Evolutionary conservation across 2,797 vertebrate genomes (phyloP).

Genomic region (Leptoclinus maculatus): DNA sequence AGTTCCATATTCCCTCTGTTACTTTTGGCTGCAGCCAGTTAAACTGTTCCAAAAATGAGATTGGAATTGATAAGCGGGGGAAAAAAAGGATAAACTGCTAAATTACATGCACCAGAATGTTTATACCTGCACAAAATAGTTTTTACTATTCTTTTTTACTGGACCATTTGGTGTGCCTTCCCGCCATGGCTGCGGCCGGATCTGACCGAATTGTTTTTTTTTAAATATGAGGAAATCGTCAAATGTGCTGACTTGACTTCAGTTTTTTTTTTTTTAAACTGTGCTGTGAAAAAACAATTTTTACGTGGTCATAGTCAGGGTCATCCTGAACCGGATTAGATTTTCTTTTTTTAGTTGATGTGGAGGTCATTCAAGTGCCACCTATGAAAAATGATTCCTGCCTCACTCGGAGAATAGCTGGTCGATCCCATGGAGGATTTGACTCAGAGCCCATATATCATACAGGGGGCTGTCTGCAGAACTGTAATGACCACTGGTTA

Average conservation of each 20-base stretch:
- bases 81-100: neutral
- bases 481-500: conserved; percentile 61
- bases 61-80: neutral
- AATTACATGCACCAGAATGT: too few species aligned
- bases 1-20: neutral
- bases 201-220: too few species aligned
- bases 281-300: too few species aligned
- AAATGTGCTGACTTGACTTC: too few species aligned
- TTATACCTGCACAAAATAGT: too few species aligned
- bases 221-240: too few species aligned
- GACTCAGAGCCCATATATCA: conserved; percentile 10
- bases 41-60: conserved; percentile 2
- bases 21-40: conserved; percentile 31
- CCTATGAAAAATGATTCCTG: conserved; percentile 12
- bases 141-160: too few species aligned
- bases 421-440: conserved; percentile 12
- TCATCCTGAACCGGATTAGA: neutral
- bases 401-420: neutral
- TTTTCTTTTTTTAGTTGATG: neutral
- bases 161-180: too few species aligned
- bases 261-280: too few species aligned
- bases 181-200: too few species aligned
- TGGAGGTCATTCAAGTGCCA: conserved; percentile 1
- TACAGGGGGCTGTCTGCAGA: conserved; percentile 36
- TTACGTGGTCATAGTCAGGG: too few species aligned